Evolutionary conservation across 2,888 invertebrate genomes (phyloP), one percentile per base, ranked within the genome.

Genomic region (Eupithecia exiguata): DNA sequence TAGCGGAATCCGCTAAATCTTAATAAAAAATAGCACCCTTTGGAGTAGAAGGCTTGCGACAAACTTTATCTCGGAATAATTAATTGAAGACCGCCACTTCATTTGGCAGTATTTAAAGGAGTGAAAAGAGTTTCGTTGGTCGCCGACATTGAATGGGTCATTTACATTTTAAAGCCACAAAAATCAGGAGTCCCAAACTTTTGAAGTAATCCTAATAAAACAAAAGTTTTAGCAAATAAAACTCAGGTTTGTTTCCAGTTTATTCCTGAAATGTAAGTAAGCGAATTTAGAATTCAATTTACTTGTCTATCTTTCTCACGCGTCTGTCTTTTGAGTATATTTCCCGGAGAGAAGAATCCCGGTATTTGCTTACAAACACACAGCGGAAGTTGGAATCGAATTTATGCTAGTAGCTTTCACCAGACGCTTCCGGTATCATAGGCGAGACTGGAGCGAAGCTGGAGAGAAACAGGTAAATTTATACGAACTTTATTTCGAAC

Each of bases 11-110:
- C 88, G 78, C 80, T 80, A 86, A 84, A 88, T 87, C 87, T 89
- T 87, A 84, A 84, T 88, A 88, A 90, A 90, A 90, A 90, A 90
- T 86, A 87, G 84, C 83, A 88, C 89, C 87, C 88, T 88, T 88
- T 87, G 82, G 84, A 75, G 81, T 85, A 84, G 79, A 81, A 83
- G 84, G 84, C 84, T 87, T 86, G 78, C 77, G 86, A 86, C 85
- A 85, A 89, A 88, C 86, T 88, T 87, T 83, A 84, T 84, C 81
- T 81, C 78, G 76, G 86, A 87, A 86, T 86, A 87, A 89, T 89
- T 89, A 87, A 86, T 84, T 81, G 78, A 78, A 80, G 81, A 80
- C 78, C 82, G 76, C 77, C 80, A 77, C 77, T 82, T 80, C 79
- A 81, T 81, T 82, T 78, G 69, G 76, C 72, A 77, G 70, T 77